Evolutionary conservation across 1,140 invertebrate genomes (phyloP), one percentile per base, ranked within the genome.

Genomic region (Arion vulgaris): DNA sequence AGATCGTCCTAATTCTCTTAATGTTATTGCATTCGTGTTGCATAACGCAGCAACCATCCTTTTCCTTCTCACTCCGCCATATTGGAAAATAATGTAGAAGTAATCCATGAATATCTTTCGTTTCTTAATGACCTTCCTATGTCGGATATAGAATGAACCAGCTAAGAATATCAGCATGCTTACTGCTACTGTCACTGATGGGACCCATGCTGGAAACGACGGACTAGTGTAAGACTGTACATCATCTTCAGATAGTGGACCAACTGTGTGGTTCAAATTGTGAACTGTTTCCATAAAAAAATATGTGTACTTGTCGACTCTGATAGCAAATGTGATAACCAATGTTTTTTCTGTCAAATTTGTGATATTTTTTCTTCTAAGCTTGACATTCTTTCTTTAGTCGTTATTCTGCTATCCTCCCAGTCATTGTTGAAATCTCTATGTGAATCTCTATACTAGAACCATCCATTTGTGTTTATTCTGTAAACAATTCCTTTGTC

Each of bases 61-160:
- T 34, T 81, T 81, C 36, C 80, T 13, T 15, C 80, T 11, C 45
- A 81, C 17, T 0, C 80, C 80, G 9, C 80, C 80, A 45, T 73
- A 81, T 45, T 81, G 80, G 51, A 81, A 53, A 15, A 81, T 81
- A 1, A 81, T 74, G 34, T 81, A 62, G 34, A 81, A 81, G 28
- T 81, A 81, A 41, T 81, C 80, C 80, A 81, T 81, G 13, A 81
- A 49, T 2, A 81, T 39, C 80, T 81, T 17, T 0, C 80, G 41
- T n/a, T 81, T 81, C 49, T 81, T 81, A 9, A 81, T 51, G 0
- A 81, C 80, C 34, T 81, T 81, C 32, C 51, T 36, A 38, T 81
- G 80, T 19, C 80, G 80, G 34, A 51, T 28, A 66, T 81, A 81
- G 36, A 81, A 81, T 2, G 80, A 81, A 28, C 51, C 71, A 4